Evolutionary conservation across 2,888 invertebrate genomes (phyloP), one percentile per base, ranked within the genome.

Genomic region (Callyntrura sp.): DNA sequence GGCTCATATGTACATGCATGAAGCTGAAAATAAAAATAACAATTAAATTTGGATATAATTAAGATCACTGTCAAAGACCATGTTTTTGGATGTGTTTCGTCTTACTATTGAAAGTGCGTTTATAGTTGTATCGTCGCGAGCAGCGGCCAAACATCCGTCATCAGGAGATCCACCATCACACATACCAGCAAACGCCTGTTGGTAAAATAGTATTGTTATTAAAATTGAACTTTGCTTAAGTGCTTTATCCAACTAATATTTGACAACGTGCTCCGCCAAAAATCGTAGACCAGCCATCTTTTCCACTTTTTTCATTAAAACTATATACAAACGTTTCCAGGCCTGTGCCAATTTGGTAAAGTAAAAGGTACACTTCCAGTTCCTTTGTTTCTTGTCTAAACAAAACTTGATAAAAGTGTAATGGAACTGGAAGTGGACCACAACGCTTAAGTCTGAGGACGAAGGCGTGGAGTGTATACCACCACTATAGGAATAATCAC

Each of bases 1-100:
- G 98, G 98, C 95, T 99, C 98, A 95, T 99, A 99, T 94, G 98
- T 97, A 94, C 98, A 98, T 95, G 98, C 97, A 95, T 99, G 99
- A 87, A 99, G 96, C 97, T 97, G 94, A 28, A 95, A 94, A 4
- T 14, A 55, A 55, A 55, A 14, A 55, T 14, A 14, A n/a, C 55
- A 55, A 55, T 14, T 55, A 55, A n/a, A n/a, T n/a, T n/a, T n/a
- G n/a, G n/a, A n/a, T n/a, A n/a, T n/a, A n/a, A n/a, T n/a, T n/a
- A n/a, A n/a, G n/a, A n/a, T n/a, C n/a, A n/a, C n/a, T n/a, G n/a
- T 55, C 55, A 55, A 9, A n/a, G 62, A 82, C 8, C 12, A 20
- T 83, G 55, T 79, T 12, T 43, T 14, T 55, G 9, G 55, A 60
- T 20, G 14, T 84, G 35, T 51, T 0, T 25, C 68, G 60, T 91